These are phyloP conservation scores for Enteromius mattozi DNA, from an alignment of 2,797 vertebrate genomes.

Conservation along the genomic window DNA sequence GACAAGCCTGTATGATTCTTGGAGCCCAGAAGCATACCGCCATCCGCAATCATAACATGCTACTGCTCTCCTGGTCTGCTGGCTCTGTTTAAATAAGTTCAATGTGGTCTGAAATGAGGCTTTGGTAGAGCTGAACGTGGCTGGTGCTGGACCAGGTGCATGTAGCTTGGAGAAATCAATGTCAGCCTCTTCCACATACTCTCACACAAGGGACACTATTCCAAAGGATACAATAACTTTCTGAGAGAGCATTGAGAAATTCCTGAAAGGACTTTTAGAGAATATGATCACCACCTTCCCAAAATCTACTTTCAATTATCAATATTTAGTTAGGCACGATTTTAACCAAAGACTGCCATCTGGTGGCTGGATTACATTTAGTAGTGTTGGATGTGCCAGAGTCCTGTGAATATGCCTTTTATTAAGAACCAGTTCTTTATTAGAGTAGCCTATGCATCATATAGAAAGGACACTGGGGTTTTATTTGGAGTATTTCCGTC, in stretches of 20 bases:
- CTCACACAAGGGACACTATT: slow-evolving; percentile 57
- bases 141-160: slow-evolving; percentile 67
- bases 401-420: neutral
- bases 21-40: slow-evolving; percentile 68
- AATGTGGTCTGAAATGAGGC: slow-evolving; percentile 66
- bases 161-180: slow-evolving; percentile 58
- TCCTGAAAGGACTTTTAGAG: neutral
- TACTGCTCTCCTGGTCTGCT: slow-evolving; percentile 68
- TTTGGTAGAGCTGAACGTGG: slow-evolving; percentile 59
- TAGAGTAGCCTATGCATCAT: neutral
- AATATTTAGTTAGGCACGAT: slow-evolving; percentile 25
- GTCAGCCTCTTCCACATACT: slow-evolving; percentile 62
- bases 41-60: slow-evolving; percentile 74
- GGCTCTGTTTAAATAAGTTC: slow-evolving; percentile 75
- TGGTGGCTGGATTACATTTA: slow-evolving; percentile 63
- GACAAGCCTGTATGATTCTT: slow-evolving; percentile 73
- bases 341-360: slow-evolving; percentile 72
- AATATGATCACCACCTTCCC: neutral
- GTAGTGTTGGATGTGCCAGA: neutral
- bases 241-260: slow-evolving; percentile 38
- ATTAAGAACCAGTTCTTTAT: neutral
- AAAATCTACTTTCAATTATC: slow-evolving; percentile 51
- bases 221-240: slow-evolving; percentile 67
- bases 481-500: neutral
- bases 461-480: neutral